A percentile compares a stretch with the other conserved stretches of the same genome.
Evolutionary conservation across 2,888 invertebrate species (phyloP).

Genomic region (Tortrix viridana): DNA sequence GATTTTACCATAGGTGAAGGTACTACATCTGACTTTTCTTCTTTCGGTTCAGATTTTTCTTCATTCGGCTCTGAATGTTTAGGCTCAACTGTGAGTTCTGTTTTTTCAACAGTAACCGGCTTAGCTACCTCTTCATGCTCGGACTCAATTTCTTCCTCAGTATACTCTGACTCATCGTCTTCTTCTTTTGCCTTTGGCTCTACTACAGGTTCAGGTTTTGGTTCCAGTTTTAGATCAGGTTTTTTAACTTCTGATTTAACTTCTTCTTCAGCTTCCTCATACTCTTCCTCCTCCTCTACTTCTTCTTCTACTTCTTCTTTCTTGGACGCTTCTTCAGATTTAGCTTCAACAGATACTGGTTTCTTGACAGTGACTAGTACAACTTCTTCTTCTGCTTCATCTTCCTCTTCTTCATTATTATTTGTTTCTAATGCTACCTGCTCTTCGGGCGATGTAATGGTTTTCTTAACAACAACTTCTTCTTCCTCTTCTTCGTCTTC

Average conservation of each 20-base stretch:
- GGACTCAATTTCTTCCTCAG: conserved; percentile 41
- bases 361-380: conserved; percentile 40
- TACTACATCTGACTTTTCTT: conserved; percentile 38
- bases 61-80: conserved; percentile 41
- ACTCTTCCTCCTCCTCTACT: conserved; percentile 43
- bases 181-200: conserved; percentile 44
- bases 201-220: conserved; percentile 34
- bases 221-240: conserved; percentile 32
- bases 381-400: conserved; percentile 42
- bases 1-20: conserved; percentile 41
- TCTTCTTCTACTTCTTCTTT: conserved; percentile 44
- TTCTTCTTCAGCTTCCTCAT: conserved; percentile 44
- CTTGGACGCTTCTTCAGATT: conserved; percentile 40
- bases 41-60: conserved; percentile 42
- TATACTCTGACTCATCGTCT: conserved; percentile 47
- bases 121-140: conserved; percentile 44
- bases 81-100: conserved; percentile 40
- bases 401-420: conserved; percentile 41
- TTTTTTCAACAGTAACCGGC: conserved; percentile 38
- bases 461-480: conserved; percentile 32
- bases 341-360: conserved; percentile 39
- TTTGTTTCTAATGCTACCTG: conserved; percentile 37
- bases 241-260: conserved; percentile 35
- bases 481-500: conserved; percentile 39
- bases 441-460: conserved; percentile 38